Percentiles rank a stretch among this genome's conserved stretches.
Conservation (phyloP, 2,113 vertebrate genomes). For the Riparia riparia region DNA sequence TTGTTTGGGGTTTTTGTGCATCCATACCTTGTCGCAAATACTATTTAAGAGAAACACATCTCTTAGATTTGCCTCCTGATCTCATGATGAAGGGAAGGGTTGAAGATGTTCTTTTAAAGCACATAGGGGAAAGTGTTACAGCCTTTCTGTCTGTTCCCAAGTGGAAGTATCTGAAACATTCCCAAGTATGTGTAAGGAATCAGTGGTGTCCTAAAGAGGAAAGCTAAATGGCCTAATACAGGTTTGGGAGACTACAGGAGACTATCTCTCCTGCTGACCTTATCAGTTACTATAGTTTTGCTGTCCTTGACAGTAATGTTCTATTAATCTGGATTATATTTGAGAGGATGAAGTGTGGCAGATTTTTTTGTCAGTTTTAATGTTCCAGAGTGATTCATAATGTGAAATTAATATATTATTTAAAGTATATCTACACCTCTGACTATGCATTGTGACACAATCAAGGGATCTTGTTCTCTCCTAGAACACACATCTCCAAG, state of each 20-base stretch:
- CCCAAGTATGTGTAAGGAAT: not conserved
- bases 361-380: not conserved
- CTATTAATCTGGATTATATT: not conserved
- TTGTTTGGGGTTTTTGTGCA: not conserved
- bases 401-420: constrained; percentile 12
- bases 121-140: not conserved
- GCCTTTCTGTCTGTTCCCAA: not conserved
- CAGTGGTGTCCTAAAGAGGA: not conserved
- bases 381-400: not conserved
- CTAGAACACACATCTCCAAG: not conserved
- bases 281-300: not conserved
- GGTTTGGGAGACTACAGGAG: not conserved
- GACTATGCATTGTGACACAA: not conserved
- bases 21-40: not conserved
- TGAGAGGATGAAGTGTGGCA: not conserved
- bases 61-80: not conserved
- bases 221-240: not conserved
- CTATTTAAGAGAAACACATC: not conserved
- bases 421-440: not conserved
- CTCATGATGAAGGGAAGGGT: not conserved
- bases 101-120: not conserved
- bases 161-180: not conserved
- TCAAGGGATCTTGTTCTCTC: not conserved
- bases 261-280: not conserved
- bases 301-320: not conserved